These are phyloP conservation scores for Threskiornis aethiopicus DNA, from an alignment of 2,797 vertebrate genomes.

Conservation along the genomic window DNA sequence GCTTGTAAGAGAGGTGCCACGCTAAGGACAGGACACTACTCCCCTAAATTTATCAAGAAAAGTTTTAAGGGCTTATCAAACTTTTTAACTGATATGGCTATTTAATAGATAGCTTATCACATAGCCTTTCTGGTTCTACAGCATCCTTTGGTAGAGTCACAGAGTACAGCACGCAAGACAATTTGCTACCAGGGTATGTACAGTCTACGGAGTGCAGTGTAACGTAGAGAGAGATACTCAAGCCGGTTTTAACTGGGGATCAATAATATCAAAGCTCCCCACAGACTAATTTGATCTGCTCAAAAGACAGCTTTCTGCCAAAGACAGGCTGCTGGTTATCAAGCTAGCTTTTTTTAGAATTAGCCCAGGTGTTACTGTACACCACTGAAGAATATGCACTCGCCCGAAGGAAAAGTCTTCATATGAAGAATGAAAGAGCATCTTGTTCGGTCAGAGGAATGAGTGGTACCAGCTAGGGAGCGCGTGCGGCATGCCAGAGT, in stretches of 20 bases:
- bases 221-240: neutral
- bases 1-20: neutral
- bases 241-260: neutral
- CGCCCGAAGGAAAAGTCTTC: neutral
- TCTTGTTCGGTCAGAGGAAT: neutral
- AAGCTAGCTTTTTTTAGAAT: neutral
- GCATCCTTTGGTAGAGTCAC: neutral
- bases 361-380: neutral
- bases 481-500: neutral
- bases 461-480: neutral
- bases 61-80: neutral
- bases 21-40: neutral
- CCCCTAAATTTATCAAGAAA: neutral
- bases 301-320: neutral
- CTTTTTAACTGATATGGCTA: neutral
- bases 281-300: neutral
- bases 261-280: neutral
- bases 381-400: neutral
- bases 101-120: neutral
- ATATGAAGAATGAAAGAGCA: neutral
- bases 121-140: neutral
- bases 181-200: neutral
- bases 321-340: neutral
- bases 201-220: neutral
- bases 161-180: neutral